Evolutionary conservation across 2,888 invertebrate genomes (phyloP).

Genomic region (Drosophila kanekoi): DNA sequence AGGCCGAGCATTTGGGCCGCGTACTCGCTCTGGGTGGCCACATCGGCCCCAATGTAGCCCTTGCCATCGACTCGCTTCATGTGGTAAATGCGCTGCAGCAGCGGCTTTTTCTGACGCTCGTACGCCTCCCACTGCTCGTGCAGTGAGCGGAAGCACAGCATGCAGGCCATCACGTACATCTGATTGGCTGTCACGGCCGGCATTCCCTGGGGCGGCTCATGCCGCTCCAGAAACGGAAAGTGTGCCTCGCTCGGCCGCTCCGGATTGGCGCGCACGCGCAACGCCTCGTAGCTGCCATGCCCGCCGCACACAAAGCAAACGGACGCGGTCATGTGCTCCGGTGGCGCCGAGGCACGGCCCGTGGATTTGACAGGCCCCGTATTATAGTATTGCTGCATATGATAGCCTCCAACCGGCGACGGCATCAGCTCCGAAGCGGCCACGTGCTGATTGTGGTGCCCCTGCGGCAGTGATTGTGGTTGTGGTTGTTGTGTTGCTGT

Average conservation of each 20-base stretch:
- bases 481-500: conserved; percentile 42
- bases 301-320: conserved; percentile 91
- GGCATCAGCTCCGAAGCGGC: conserved; percentile 62
- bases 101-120: conserved; percentile 93
- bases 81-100: conserved; percentile 95
- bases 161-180: conserved; percentile 90
- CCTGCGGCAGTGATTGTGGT: conserved; percentile 25
- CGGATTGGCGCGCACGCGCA: conserved; percentile 89
- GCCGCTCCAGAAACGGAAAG: conserved; percentile 96
- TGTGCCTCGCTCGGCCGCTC: conserved; percentile 91
- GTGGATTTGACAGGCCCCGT: conserved; percentile 43
- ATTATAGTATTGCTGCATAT: conserved; percentile 57
- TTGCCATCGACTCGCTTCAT: conserved; percentile 96
- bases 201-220: conserved; percentile 92
- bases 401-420: conserved; percentile 52
- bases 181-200: conserved; percentile 84
- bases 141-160: conserved; percentile 93
- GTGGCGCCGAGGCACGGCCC: conserved; percentile 62
- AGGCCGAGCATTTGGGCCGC: conserved; percentile 94
- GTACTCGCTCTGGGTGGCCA: conserved; percentile 96
- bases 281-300: conserved; percentile 88
- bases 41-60: conserved; percentile 94
- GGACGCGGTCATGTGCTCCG: conserved; percentile 80
- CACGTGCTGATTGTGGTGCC: conserved; percentile 27
- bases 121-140: conserved; percentile 96